Conservation (phyloP, 2,797 vertebrate genomes). For the Chaetophractus vellerosus region DNA sequence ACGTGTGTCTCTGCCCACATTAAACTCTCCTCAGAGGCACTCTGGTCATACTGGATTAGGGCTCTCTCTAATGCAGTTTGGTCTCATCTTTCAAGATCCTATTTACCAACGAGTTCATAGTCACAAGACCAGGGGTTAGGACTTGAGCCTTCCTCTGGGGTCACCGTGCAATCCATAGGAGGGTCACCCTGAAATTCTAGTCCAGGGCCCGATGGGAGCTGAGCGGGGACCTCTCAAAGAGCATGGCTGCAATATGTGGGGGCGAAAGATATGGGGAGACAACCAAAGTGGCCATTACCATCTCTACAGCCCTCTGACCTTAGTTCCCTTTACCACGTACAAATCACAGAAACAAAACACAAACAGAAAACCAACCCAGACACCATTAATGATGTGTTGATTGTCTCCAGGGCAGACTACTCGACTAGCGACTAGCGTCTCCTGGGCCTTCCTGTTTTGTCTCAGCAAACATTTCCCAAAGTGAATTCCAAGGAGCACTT, state of each 20-base stretch:
- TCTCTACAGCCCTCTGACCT: not conserved
- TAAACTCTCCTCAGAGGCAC: too few relatives aligned
- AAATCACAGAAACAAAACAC: not conserved
- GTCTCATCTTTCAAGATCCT: too few relatives aligned
- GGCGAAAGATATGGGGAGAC: not conserved
- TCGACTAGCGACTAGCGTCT: not conserved
- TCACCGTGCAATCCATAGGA: too few relatives aligned
- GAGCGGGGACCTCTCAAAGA: not conserved
- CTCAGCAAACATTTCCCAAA: slow-evolving; percentile 69
- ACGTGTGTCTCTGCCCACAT: too few relatives aligned
- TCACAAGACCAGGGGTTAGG: too few relatives aligned
- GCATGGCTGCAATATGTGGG: too few relatives aligned
- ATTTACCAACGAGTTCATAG: too few relatives aligned
- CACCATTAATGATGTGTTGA: not conserved
- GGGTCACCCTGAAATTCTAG: not conserved
- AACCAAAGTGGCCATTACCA: not conserved
- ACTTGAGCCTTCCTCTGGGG: too few relatives aligned
- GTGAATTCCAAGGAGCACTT: slow-evolving; percentile 14
- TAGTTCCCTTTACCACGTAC: not conserved
- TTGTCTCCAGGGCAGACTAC: not conserved
- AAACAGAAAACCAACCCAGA: not conserved
- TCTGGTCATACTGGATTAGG: too few relatives aligned
- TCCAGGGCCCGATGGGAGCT: not conserved
- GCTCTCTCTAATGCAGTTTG: too few relatives aligned
- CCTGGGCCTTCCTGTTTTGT: slow-evolving; percentile 58